Evolutionary conservation across 2,113 vertebrate species (phyloP), one percentile per base, ranked within the genome.

Genomic region (Channa argus): DNA sequence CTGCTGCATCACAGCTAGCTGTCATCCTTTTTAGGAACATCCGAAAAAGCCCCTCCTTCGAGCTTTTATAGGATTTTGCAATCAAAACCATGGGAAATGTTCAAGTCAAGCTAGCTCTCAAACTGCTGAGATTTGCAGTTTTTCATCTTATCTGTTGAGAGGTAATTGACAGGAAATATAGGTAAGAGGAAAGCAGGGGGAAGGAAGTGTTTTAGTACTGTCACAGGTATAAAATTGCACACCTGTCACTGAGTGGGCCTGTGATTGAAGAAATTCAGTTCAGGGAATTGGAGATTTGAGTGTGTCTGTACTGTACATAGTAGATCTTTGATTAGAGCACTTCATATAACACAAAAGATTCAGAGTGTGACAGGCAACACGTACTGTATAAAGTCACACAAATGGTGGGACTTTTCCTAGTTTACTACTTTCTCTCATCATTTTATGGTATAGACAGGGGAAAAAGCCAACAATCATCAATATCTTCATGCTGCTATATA

Each of bases 141-240:
- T 89, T 83, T 77, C 73, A 71, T 71, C 71, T 24, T 66, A 65
- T 70, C 71, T 60, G 56, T 82, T 72, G 53, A 70, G 53, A 61
- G 39, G 67, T 91, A 92, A 92, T 86, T 91, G 91, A 88, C 88
- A 90, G 84, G 63, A 84, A 84, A 78, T 56, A 70, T 54, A 73
- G 71, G 80, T 77, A 61, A 80, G 78, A 78, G 61, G 56, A 67
- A 82, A 71, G 50, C 45, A 67, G 74, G 51, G 79, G 73, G 65
- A 58, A 87, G 64, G 71, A 62, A 75, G 63, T 59, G 53, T 82
- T 87, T 86, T 66, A 81, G 86, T 74, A 74, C 63, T 83, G 71
- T 84, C 71, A 68, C 77, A 88, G 82, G 77, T 89, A 80, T 72
- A 50, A 68, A 74, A 75, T 87, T 69, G 71, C 68, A 38, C 3